Evolutionary conservation across 30 jellyfish, hydroid and myxozoan genomes (phyloP).

Genomic region (Rhopilema esculentum): DNA sequence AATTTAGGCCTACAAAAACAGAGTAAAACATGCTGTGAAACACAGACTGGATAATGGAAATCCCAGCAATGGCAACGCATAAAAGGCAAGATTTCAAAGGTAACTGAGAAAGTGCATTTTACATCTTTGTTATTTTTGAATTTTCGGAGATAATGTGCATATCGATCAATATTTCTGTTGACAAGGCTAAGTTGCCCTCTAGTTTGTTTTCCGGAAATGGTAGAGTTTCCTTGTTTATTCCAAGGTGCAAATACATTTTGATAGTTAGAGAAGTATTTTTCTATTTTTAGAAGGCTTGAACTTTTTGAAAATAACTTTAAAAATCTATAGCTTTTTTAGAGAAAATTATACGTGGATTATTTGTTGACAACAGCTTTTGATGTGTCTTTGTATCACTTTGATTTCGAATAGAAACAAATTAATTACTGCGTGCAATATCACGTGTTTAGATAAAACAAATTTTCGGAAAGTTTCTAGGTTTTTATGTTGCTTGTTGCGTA

Average conservation of each 20-base stretch:
- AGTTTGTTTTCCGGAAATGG: not conserved
- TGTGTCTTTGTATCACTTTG: not conserved
- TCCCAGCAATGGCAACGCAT: not conserved
- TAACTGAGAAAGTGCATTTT: no score
- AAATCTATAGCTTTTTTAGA: not conserved
- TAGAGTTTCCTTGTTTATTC: no score
- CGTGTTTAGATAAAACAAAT: no score
- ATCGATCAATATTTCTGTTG: no score
- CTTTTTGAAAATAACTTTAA: no score
- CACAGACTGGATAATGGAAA: not conserved
- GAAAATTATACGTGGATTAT: not conserved
- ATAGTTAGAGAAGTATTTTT: no score
- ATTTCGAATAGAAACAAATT: no score
- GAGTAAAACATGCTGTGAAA: not conserved
- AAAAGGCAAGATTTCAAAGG: not conserved
- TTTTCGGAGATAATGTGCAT: not conserved
- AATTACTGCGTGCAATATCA: no score
- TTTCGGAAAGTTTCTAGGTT: no score
- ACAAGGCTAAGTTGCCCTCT: no score
- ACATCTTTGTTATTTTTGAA: not conserved
- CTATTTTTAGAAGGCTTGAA: not conserved
- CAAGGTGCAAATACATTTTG: no score
- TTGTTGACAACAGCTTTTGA: not conserved
- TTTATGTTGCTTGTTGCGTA: no score
- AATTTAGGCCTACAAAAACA: not conserved